Evolutionary conservation across 2,888 invertebrate genomes (phyloP).

Genomic region (Steinernema scapterisci): DNA sequence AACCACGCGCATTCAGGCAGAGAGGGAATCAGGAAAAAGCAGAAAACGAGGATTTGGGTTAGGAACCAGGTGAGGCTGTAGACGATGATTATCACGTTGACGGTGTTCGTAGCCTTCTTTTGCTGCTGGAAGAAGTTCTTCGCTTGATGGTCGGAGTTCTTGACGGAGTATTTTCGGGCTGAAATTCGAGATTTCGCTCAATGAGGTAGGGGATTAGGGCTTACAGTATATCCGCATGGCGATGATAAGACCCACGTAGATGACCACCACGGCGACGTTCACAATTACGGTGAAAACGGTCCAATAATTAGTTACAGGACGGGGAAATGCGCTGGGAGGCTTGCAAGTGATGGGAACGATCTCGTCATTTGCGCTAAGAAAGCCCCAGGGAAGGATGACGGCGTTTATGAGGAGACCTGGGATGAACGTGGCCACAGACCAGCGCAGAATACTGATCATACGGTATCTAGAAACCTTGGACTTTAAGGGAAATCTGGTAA

Average conservation of each 20-base stretch:
- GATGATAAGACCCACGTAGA: not conserved
- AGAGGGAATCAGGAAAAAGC: not conserved
- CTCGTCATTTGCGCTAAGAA: too few relatives aligned
- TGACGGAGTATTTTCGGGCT: not conserved
- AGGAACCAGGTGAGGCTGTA: not conserved
- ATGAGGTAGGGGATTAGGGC: not conserved
- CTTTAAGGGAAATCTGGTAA: not conserved
- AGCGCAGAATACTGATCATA: not conserved
- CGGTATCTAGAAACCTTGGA: not conserved
- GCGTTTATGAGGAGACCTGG: not conserved
- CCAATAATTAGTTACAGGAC: too few relatives aligned
- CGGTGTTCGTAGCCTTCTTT: constrained; percentile 1
- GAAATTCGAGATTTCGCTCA: not conserved
- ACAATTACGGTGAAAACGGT: not conserved
- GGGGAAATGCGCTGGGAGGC: too few relatives aligned
- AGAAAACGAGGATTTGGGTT: not conserved
- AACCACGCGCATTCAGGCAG: not conserved
- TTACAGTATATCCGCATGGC: not conserved
- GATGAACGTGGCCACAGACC: not conserved
- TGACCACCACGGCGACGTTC: not conserved
- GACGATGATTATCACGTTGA: not conserved
- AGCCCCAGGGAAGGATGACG: not conserved
- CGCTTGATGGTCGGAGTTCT: not conserved
- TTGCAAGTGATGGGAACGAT: too few relatives aligned
- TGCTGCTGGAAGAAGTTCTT: not conserved